These are phyloP conservation scores for Asteroscopus sphinx DNA, from an alignment of 2,888 invertebrate species.

Conservation along the genomic window DNA sequence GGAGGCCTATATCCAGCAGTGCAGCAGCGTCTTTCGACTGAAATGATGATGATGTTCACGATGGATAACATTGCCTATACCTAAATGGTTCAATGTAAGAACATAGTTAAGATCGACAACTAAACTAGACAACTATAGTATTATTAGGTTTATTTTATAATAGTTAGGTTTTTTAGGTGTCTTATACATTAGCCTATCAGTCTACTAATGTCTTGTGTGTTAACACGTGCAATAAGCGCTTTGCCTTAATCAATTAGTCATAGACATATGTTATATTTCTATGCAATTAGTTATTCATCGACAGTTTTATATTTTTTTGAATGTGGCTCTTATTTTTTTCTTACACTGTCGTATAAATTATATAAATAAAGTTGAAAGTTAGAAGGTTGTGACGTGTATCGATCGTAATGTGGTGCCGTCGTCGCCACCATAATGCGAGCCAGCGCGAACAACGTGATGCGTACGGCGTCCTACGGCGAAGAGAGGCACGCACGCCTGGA, in stretches of 20 bases:
- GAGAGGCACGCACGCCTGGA: slow-evolving; percentile 72
- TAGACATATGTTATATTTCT: neutral
- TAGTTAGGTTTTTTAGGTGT: too few species aligned
- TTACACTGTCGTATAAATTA: slow-evolving; percentile 39
- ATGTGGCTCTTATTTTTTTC: slow-evolving; percentile 8
- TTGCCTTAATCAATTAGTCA: slow-evolving; percentile 6
- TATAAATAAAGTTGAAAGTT: slow-evolving; percentile 53
- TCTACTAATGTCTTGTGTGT: neutral
- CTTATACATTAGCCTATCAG: neutral
- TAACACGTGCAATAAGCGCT: neutral
- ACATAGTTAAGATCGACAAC: neutral
- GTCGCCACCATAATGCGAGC: slow-evolving; percentile 67
- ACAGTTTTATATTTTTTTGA: slow-evolving; percentile 13
- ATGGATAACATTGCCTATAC: too few species aligned
- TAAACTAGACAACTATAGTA: too few species aligned
- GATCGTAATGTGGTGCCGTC: slow-evolving; percentile 74
- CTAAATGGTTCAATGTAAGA: too few species aligned
- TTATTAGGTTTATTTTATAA: too few species aligned
- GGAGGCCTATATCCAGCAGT: neutral
- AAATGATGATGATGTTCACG: too few species aligned
- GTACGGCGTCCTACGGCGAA: slow-evolving; percentile 76
- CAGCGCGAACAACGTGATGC: slow-evolving; percentile 72
- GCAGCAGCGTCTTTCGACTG: too few species aligned
- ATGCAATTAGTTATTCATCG: neutral
- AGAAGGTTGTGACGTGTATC: slow-evolving; percentile 69